Conservation (phyloP, 2,113 vertebrate species). For the Cyphomyrus plagiostoma region DNA sequence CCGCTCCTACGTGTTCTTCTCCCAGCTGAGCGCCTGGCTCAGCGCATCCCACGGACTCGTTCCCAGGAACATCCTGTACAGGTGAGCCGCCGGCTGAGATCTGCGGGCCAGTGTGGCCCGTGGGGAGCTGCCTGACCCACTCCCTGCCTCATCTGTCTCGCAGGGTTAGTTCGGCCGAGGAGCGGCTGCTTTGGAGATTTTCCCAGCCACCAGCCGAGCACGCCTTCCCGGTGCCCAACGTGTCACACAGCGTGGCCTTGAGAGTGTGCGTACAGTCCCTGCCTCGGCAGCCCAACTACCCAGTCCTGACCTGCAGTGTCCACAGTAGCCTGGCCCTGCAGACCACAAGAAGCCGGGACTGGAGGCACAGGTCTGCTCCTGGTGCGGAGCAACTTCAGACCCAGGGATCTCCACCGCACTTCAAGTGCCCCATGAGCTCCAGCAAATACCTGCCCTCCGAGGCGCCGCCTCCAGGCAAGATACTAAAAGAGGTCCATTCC, state of each 20-base stretch:
- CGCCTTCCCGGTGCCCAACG: conserved; percentile 88
- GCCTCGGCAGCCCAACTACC: conserved; percentile 91
- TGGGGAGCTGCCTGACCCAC: neutral
- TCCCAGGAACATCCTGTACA: conserved; percentile 94
- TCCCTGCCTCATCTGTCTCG: conserved; percentile 23
- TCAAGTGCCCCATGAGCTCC: conserved; percentile 32
- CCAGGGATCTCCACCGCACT: neutral
- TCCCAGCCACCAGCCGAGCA: conserved; percentile 89
- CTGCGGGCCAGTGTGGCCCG: too few relatives aligned
- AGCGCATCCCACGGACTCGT: conserved; percentile 96
- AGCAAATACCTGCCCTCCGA: conserved; percentile 58
- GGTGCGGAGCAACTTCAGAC: neutral
- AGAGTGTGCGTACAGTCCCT: conserved; percentile 93
- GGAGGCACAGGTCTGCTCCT: neutral
- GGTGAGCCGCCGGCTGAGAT: conserved; percentile 55
- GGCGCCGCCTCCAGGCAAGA: conserved; percentile 61
- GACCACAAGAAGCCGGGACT: neutral
- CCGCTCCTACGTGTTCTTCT: conserved; percentile 97
- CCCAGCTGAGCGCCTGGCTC: conserved; percentile 96
- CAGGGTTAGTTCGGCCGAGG: conserved; percentile 92
- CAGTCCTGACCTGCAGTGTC: conserved; percentile 87
- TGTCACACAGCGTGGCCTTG: conserved; percentile 91
- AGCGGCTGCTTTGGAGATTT: conserved; percentile 87
- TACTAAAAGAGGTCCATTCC: conserved; percentile 67
- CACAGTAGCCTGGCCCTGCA: conserved; percentile 71